phyloP scores from a whole-genome alignment of 2,113 vertebrate species.

The Megaptera novaeangliae region DNA sequence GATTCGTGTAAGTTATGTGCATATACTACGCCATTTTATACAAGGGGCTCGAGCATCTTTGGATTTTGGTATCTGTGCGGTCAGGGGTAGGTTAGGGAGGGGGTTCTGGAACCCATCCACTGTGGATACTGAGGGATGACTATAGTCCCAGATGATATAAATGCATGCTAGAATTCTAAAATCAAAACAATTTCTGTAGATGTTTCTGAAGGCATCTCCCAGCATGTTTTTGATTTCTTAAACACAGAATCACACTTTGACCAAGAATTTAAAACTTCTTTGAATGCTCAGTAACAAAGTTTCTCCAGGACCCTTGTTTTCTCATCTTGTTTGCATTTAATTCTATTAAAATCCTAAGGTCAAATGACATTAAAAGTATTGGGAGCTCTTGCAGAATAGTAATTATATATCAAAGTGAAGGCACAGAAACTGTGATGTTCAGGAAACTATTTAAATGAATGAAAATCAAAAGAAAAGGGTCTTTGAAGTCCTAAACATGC shows the following conservation, averaged over 20 bases:
- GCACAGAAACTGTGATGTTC: slow-evolving; percentile 56
- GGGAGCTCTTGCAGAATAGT: slow-evolving; percentile 48
- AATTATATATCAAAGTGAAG: slow-evolving; percentile 79
- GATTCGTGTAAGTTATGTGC: fast-evolving
- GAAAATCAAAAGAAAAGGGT: slow-evolving; percentile 42
- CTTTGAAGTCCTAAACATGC: slow-evolving; percentile 78
- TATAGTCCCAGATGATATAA: not conserved
- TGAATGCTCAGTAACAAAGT: not conserved
- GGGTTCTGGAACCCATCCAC: not conserved
- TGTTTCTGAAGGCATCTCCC: not conserved
- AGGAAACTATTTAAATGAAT: slow-evolving; percentile 49
- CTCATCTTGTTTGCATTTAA: slow-evolving; percentile 69
- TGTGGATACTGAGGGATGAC: not conserved
- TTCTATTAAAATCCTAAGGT: slow-evolving; percentile 76
- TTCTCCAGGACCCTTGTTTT: not conserved
- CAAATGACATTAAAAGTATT: slow-evolving; percentile 70
- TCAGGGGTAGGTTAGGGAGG: not conserved
- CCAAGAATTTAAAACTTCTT: slow-evolving; percentile 2
- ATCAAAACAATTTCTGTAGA: not conserved
- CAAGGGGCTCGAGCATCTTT: not conserved
- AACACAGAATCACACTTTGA: not conserved
- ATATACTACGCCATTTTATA: fast-evolving
- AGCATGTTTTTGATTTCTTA: not conserved
- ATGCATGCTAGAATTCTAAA: not conserved
- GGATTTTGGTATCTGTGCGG: not conserved